Evolutionary conservation across 2,797 vertebrate genomes (phyloP), one percentile per base, ranked within the genome.

Genomic region (Parotocinclus haroldoi): DNA sequence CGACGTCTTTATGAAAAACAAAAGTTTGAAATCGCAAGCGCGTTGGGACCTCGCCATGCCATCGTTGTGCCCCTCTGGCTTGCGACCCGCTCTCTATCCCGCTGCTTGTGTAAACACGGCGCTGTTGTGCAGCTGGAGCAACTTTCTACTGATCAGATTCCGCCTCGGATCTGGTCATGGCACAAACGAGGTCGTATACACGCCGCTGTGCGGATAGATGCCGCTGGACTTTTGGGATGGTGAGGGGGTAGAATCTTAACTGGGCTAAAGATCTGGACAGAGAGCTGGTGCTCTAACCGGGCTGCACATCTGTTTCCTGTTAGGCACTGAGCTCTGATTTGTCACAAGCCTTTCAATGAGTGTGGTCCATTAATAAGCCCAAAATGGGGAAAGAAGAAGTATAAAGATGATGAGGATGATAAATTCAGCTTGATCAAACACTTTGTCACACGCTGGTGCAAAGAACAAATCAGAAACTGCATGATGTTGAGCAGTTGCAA

Each of bases 271-370:
- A 56, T 70, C 58, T 39, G 61, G 67, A 66, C 40, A 8, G 8
- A 9, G 8, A 42, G 40, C 8, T 63, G 46, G 68, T 66, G 52
- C 56, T 57, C 19, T 46, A 18, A 10, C 42, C n/a, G n/a, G 46
- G 49, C 49, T 63, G 44, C 57, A 81, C 80, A 82, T 82, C 76
- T 81, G 82, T 79, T 82, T 82, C 78, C 78, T 76, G 63, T 76
- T 74, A 69, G 55, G 56, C 36, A 16, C 13, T 10, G n/a, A 54
- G 52, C 40, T 38, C 56, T 65, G 59, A 57, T 65, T 58, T 66
- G 64, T 73, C 52, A 45, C 63, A 18, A 55, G 12, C 57, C 55
- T 18, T 27, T 67, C 64, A 74, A 75, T 74, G 66, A 73, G 63
- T 72, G 63, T 58, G 8, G 49, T 18, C 69, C 63, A 49, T 69